Base-by-base conservation (phyloP, 1,140 invertebrate genomes). In the Drosophila saltans region DNA sequence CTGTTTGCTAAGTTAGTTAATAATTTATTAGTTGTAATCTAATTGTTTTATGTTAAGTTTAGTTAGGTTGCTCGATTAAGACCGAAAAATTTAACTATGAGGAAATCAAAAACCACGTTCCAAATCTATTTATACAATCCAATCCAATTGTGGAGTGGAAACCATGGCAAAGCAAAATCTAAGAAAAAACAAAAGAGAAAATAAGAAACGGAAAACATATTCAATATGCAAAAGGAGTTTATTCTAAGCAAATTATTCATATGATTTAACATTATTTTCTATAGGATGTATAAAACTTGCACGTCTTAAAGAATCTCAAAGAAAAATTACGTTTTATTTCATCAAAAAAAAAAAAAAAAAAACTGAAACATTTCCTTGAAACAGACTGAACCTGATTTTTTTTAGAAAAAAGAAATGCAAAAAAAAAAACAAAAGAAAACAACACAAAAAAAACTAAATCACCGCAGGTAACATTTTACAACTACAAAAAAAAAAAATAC, bases 261-360 rank as follows among this genome's bases (percentile, higher is more conserved):
- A 64, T 55, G 36, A 64, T 57, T 70, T 43, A 67, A 68, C 41
- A 60, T 57, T 48, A 75, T 76, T 75, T 75, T 67, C 74, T 69
- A 71, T 75, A 74, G 67, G 74, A 85, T 75, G 58, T 75, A 75
- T 75, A 36, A 67, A 75, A 62, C 45, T 63, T 86, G 75, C 71
- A 85, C 76, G 75, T 85, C 75, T 82, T 80, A 66, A 86, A 82
- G 83, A 86, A 86, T 86, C 83, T 86, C 83, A 86, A 88, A 58
- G 26, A 76, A 82, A 36, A 88, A 77, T 82, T 74, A 74, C 65
- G 67, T 72, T 80, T 83, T 85, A 62, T 85, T 88, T 80, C 74
- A 77, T 77, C 72, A 83, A 88, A 3, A 36, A 36, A 36, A 36
- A 36, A 36, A 30, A 30, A 36, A 36, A 36, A 36, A 36, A 36